Evolutionary conservation across 2,797 vertebrate genomes (phyloP).

Genomic region (Chromobotia macracanthus): DNA sequence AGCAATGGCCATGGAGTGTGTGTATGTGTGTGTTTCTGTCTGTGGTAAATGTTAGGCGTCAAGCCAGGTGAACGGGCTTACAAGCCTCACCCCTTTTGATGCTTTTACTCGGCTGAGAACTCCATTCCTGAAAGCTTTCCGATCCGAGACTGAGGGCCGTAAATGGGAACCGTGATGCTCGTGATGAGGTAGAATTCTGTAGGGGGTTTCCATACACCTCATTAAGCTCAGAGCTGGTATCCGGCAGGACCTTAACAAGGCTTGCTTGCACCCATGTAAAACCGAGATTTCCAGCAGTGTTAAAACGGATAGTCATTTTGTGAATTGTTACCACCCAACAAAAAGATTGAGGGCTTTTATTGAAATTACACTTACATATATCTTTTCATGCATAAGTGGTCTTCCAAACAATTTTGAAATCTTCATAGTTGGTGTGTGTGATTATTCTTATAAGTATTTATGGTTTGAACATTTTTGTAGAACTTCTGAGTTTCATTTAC

Average conservation of each 20-base stretch:
- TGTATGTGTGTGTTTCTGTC: constrained; percentile 31
- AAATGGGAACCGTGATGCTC: constrained; percentile 41
- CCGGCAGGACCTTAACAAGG: constrained; percentile 40
- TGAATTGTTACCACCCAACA: background rate
- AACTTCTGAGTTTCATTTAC: background rate
- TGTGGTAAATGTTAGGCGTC: constrained; percentile 33
- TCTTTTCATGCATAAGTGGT: background rate
- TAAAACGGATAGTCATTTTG: background rate
- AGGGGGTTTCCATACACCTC: constrained; percentile 53
- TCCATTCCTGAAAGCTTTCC: constrained; percentile 39
- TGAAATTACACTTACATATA: constrained; percentile 25
- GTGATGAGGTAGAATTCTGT: constrained; percentile 37
- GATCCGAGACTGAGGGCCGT: constrained; percentile 36
- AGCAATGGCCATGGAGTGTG: constrained; percentile 42
- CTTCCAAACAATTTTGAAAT: background rate
- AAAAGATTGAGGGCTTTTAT: constrained; percentile 19
- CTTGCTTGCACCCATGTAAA: constrained; percentile 27
- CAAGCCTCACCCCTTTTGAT: constrained; percentile 39
- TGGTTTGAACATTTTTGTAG: background rate
- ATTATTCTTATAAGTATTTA: background rate
- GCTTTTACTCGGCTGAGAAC: constrained; percentile 42
- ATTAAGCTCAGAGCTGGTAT: constrained; percentile 53
- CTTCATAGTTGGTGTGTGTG: background rate
- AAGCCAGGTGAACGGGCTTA: constrained; percentile 46
- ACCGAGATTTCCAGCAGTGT: background rate